phyloP scores from a whole-genome alignment of 1,140 invertebrate species.

The Rhopalosiphum padi region DNA sequence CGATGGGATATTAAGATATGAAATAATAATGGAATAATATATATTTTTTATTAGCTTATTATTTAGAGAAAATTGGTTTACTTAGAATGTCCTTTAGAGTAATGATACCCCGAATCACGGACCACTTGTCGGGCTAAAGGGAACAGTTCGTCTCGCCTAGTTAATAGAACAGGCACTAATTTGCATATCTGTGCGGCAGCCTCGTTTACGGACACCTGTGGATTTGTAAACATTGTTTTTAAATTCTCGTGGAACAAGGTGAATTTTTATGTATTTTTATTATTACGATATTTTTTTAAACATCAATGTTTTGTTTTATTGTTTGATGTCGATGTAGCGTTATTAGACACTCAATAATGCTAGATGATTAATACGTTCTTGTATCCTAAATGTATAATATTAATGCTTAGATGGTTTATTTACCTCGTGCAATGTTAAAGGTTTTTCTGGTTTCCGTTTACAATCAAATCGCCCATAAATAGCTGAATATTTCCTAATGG shows the following conservation, averaged over 20 bases:
- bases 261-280: not conserved
- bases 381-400: not conserved
- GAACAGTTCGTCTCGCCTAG: conserved; percentile 92
- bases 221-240: conserved; percentile 49
- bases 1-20: not conserved
- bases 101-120: conserved; percentile 89
- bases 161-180: conserved; percentile 87
- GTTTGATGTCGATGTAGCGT: not conserved
- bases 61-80: conserved; percentile 61
- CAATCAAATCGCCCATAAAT: conserved; percentile 97
- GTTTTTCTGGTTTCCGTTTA: conserved; percentile 94
- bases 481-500: conserved; percentile 93
- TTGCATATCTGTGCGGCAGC: conserved; percentile 94
- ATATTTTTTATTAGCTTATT: not conserved
- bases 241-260: not conserved
- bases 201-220: conserved; percentile 91
- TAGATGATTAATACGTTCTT: not conserved
- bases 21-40: not conserved
- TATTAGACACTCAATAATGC: not conserved
- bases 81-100: conserved; percentile 79
- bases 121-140: conserved; percentile 94
- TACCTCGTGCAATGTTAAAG: conserved; percentile 93
- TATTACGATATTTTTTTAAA: not conserved
- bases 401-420: conserved; percentile 39
- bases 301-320: not conserved